Evolutionary conservation across 37 sponge, comb jelly and placozoan genomes (phyloP).

Genomic region (Bolinopsis microptera): DNA sequence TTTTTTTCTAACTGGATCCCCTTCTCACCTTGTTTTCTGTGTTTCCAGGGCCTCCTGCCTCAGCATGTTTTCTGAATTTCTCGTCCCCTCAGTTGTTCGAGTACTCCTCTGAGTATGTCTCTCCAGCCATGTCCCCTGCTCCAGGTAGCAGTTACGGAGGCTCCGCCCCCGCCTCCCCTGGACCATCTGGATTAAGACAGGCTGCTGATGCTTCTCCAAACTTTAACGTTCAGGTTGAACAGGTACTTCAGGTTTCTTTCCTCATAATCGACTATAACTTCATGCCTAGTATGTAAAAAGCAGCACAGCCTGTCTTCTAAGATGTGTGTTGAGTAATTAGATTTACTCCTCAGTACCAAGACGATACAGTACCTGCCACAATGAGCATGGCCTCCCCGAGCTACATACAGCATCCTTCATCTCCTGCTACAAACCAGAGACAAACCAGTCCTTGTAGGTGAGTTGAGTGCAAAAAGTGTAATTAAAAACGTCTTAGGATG

Average conservation of each 20-base stretch:
- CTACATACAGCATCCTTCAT: conserved; percentile 55
- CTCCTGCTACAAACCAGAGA: conserved; percentile 1
- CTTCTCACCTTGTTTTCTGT: no score
- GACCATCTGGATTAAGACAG: background rate
- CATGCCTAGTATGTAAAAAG: background rate
- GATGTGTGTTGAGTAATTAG: background rate
- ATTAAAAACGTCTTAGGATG: no score
- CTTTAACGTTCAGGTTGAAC: conserved; percentile 49
- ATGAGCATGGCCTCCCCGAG: conserved; percentile 62
- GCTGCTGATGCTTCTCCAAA: background rate
- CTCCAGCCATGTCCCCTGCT: conserved; percentile 35
- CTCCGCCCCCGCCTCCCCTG: conserved; percentile 13
- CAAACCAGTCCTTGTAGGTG: conserved; percentile 32
- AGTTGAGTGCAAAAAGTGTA: background rate
- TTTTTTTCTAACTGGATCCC: no score
- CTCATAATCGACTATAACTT: background rate
- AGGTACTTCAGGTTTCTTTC: background rate
- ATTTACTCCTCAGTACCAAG: background rate
- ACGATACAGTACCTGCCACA: conserved; percentile 12
- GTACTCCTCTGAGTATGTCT: background rate
- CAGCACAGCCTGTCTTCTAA: background rate
- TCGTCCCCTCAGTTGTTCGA: conserved; percentile 32
- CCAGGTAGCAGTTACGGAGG: conserved; percentile 39
- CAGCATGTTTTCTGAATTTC: background rate
- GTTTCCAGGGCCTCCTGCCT: no score